Conservation (phyloP, 2,888 invertebrate genomes). For the Smittia aterrima region DNA sequence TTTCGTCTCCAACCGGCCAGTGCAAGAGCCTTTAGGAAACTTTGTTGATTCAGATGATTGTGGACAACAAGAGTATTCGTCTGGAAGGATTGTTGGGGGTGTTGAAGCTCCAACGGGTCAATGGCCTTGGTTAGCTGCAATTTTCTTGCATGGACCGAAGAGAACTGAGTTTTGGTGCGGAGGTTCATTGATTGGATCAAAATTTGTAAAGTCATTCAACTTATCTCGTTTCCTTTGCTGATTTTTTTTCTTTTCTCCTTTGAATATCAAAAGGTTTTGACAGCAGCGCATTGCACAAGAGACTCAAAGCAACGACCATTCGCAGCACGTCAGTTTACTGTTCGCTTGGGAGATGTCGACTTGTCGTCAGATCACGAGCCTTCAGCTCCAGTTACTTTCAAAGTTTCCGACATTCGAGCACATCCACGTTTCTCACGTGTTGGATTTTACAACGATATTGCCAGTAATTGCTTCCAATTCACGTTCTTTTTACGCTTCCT, state of each 20-base stretch:
- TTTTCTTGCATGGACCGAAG: conserved; percentile 81
- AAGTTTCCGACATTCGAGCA: conserved; percentile 73
- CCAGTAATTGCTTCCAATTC: conserved; percentile 50
- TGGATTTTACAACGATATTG: conserved; percentile 94
- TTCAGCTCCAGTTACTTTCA: conserved; percentile 75
- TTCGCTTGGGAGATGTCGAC: conserved; percentile 85
- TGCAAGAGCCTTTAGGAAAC: conserved; percentile 43
- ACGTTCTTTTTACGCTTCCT: conserved; percentile 61
- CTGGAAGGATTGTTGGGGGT: conserved; percentile 89
- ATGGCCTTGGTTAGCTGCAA: conserved; percentile 97
- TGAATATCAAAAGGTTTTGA: conserved; percentile 55
- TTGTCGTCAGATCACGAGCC: conserved; percentile 80
- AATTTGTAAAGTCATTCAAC: conserved; percentile 55
- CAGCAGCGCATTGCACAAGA: conserved; percentile 91
- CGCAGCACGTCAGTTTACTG: conserved; percentile 83
- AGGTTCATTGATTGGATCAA: conserved; percentile 77
- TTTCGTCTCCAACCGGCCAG: conserved; percentile 44
- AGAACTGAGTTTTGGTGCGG: conserved; percentile 93
- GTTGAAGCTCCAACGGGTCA: conserved; percentile 78
- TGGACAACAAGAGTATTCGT: conserved; percentile 77
- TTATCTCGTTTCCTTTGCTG: neutral
- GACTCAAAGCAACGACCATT: conserved; percentile 89
- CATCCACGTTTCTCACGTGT: conserved; percentile 84
- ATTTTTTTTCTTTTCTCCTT: neutral
- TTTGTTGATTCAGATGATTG: conserved; percentile 61